Evolutionary conservation across 2,113 vertebrate genomes (phyloP).

Genomic region (Eulemur rufifrons): DNA sequence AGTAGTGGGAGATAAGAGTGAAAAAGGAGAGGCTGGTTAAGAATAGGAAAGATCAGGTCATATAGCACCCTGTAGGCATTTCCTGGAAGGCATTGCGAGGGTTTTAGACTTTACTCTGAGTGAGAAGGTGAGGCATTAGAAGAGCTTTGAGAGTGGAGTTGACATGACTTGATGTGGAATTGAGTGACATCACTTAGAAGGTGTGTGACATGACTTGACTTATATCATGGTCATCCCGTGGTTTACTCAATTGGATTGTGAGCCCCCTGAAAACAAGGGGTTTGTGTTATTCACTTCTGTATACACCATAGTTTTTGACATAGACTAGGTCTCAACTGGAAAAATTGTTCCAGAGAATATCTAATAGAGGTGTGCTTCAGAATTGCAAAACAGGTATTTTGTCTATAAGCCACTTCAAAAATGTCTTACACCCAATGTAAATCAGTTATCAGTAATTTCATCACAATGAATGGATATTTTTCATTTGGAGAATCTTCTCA

Average conservation of each 20-base stretch:
- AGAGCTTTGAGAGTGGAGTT: not conserved
- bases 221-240: not conserved
- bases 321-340: not conserved
- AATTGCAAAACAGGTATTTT: not conserved
- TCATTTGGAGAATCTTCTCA: not conserved
- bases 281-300: not conserved
- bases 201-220: not conserved
- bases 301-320: not conserved
- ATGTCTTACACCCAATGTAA: not conserved
- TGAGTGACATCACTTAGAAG: not conserved
- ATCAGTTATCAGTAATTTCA: not conserved
- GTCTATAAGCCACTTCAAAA: not conserved
- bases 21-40: not conserved
- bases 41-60: not conserved
- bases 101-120: not conserved
- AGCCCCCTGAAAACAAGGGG: not conserved
- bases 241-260: not conserved
- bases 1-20: not conserved
- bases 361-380: not conserved
- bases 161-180: not conserved
- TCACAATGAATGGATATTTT: not conserved
- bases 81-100: not conserved
- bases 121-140: not conserved
- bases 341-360: not conserved
- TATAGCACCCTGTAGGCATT: not conserved